Conservation (phyloP, 2,113 vertebrate species). For the Sorex araneus region DNA sequence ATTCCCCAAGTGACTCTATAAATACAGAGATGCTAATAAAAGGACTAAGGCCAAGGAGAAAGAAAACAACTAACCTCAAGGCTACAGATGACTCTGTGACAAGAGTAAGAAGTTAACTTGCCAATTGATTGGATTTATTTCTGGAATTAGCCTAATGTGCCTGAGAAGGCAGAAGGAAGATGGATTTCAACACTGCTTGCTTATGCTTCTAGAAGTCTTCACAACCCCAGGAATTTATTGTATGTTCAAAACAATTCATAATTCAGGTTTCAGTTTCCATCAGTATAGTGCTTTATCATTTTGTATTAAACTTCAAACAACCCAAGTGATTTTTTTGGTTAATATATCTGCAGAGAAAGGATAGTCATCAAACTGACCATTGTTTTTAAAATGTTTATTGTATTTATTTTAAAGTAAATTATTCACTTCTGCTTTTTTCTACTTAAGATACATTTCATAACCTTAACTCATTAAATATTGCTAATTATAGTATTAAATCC, state of each 20-base stretch:
- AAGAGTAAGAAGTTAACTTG: conserved; percentile 44
- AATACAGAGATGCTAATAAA: conserved; percentile 49
- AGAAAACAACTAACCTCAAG: conserved; percentile 61
- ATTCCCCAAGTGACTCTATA: conserved; percentile 65
- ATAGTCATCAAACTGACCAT: neutral
- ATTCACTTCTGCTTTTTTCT: conserved; percentile 33
- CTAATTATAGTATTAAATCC: conserved; percentile 29
- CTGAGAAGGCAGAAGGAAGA: neutral
- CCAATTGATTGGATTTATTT: conserved; percentile 19
- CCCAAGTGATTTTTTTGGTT: conserved; percentile 37
- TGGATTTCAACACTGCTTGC: conserved; percentile 52
- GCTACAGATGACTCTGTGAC: conserved; percentile 8
- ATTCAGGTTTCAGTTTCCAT: conserved; percentile 66
- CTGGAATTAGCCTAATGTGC: conserved; percentile 33
- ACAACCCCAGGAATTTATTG: conserved; percentile 61
- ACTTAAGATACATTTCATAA: conserved; percentile 41
- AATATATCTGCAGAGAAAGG: neutral
- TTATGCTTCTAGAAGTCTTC: conserved; percentile 63
- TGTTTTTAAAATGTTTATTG: neutral
- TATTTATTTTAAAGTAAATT: conserved; percentile 33
- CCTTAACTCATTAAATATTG: neutral
- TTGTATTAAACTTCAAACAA: conserved; percentile 64
- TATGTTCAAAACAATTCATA: conserved; percentile 54
- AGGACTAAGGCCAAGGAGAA: conserved; percentile 41
- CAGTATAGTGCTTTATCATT: conserved; percentile 28